A percentile compares a stretch with the other conserved stretches of the same genome.
phyloP scores from a whole-genome alignment of 2,797 vertebrate genomes.

The Taeniopygia guttata region DNA sequence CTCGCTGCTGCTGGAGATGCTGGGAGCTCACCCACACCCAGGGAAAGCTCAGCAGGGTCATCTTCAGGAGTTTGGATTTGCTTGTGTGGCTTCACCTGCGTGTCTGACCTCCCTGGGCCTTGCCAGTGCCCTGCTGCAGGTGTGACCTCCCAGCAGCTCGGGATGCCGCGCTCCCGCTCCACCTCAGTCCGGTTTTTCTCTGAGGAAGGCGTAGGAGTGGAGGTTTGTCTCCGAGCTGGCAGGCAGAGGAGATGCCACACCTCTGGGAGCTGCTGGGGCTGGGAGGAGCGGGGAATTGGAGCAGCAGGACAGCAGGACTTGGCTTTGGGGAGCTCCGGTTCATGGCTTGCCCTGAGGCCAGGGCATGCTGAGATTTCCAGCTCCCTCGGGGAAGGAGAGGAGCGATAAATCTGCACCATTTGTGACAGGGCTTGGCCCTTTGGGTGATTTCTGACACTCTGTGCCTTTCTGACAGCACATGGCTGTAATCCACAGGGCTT shows the following conservation, averaged over 20 bases:
- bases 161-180: not conserved
- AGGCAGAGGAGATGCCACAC: conserved; percentile 9
- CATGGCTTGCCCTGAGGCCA: not conserved
- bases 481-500: not conserved
- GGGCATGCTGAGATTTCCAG: not conserved
- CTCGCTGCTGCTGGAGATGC: not conserved
- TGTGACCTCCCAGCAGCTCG: fast-evolving
- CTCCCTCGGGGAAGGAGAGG: not conserved
- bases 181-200: not conserved
- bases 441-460: not conserved
- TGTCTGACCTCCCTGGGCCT: not conserved
- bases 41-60: not conserved
- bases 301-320: not conserved
- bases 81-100: not conserved
- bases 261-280: conserved; percentile 2
- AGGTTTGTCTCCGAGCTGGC: not conserved
- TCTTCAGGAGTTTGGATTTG: not conserved
- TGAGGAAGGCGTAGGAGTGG: not conserved
- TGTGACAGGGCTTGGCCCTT: not conserved
- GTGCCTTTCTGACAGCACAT: not conserved
- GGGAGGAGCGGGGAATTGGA: not conserved
- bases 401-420: not conserved
- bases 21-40: not conserved
- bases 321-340: not conserved
- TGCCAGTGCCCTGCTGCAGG: not conserved